These are phyloP conservation scores for Eledona agricola DNA, from an alignment of 2,888 invertebrate genomes.

Conservation along the genomic window DNA sequence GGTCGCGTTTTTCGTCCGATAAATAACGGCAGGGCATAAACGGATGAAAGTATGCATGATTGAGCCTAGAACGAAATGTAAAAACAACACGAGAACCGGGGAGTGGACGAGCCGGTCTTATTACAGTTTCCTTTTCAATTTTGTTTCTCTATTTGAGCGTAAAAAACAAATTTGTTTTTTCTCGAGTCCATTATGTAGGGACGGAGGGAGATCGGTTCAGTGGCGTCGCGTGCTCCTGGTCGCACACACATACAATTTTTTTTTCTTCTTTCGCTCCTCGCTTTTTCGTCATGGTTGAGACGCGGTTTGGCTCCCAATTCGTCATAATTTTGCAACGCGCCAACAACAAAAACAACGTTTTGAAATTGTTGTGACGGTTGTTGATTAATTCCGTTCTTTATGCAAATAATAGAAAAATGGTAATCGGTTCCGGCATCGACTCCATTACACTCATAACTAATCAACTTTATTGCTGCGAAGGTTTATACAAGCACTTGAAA, in stretches of 20 bases:
- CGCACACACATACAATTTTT: slow-evolving; percentile 16
- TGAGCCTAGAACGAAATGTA: slow-evolving; percentile 51
- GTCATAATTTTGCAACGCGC: too few species aligned
- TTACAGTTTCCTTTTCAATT: slow-evolving; percentile 60
- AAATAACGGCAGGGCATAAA: slow-evolving; percentile 47
- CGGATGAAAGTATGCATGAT: slow-evolving; percentile 54
- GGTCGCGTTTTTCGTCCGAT: slow-evolving; percentile 16
- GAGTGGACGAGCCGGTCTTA: slow-evolving; percentile 52
- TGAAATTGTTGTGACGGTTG: too few species aligned
- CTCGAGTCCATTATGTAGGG: slow-evolving; percentile 58
- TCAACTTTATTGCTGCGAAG: too few species aligned
- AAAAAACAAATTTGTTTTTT: slow-evolving; percentile 61
- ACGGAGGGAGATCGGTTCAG: slow-evolving; percentile 29
- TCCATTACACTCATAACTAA: too few species aligned
- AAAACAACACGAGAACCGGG: slow-evolving; percentile 49
- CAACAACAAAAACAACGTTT: too few species aligned
- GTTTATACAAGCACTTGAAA: too few species aligned
- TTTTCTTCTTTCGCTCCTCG: slow-evolving; percentile 5
- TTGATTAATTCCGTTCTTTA: too few species aligned
- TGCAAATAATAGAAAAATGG: too few species aligned
- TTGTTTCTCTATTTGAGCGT: slow-evolving; percentile 61
- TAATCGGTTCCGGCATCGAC: too few species aligned
- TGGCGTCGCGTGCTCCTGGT: slow-evolving; percentile 27
- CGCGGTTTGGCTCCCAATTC: too few species aligned
- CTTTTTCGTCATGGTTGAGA: slow-evolving; percentile 10